Base-by-base conservation (phyloP, 2,888 invertebrate genomes). In the Cenopis cana region DNA sequence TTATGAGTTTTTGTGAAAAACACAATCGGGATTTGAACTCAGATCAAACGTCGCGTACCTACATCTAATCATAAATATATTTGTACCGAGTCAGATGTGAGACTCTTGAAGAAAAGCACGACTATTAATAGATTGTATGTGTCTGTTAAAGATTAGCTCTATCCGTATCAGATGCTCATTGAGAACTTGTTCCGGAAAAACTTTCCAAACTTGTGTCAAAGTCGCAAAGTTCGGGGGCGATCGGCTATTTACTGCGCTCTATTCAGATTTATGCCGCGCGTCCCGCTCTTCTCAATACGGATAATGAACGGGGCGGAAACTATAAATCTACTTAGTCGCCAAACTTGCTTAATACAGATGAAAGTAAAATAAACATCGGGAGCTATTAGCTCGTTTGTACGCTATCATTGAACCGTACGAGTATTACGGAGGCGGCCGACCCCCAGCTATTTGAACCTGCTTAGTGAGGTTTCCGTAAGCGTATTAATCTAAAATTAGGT, bases 401-500 rank as follows among this genome's bases (percentile, higher is more conserved):
- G 74, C 78, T 71, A 49, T 38, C 54, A 67, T 67, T 79, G 75
- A 77, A 75, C 73, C 78, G 83, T 33, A 33, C 36, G 50, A 52
- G 62, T 82, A 80, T 79, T 80, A 81, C 81, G 61, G 68, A 71
- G 71, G 79, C 79, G 78, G 82, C 74, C 83, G 85, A 83, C 82
- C 83, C 86, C 86, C 84, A 85, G 90, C 89, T 85, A 88, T 91
- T 90, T 86, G 89, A 90, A 90, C 91, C 89, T 82, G 88, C 89
- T 90, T 92, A 89, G 92, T 92, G 91, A 91, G 93, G 93, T 93
- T 93, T 93, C 93, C 89, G 88, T 93, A 93, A 91, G 89, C 89
- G 92, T 89, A 93, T 93, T 93, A 93, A 93, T 93, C 86, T 88
- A 84, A 90, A 93, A 93, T 93, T 93, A 89, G 93, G 93, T 93